A percentile compares a stretch with the other conserved stretches of the same genome.
Evolutionary conservation across 1,140 invertebrate species (phyloP).

Genomic region (Neodiprion fabricii): DNA sequence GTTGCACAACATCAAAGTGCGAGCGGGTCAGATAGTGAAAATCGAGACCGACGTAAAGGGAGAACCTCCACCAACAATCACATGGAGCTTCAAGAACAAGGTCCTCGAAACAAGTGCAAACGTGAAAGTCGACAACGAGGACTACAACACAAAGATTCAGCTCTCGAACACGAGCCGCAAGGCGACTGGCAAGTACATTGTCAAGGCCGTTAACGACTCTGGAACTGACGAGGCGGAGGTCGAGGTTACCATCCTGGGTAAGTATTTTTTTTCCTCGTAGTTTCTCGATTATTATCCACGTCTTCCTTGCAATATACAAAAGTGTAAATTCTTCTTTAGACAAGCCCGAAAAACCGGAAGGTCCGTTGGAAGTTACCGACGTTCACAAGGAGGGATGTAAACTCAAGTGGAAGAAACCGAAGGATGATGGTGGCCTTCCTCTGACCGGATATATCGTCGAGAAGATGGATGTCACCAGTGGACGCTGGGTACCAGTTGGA

Average conservation of each 20-base stretch:
- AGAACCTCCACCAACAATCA: conserved; percentile 91
- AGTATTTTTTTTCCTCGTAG: conserved; percentile 23
- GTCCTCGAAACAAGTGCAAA: conserved; percentile 68
- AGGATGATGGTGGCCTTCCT: conserved; percentile 94
- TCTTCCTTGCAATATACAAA: conserved; percentile 2
- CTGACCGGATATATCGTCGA: conserved; percentile 90
- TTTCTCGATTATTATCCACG: not conserved
- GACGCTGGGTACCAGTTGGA: conserved; percentile 87
- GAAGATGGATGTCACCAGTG: conserved; percentile 88
- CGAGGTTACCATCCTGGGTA: conserved; percentile 90
- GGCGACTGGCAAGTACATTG: conserved; percentile 89
- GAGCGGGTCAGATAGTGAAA: conserved; percentile 90
- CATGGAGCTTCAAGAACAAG: conserved; percentile 83
- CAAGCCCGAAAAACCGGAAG: conserved; percentile 93
- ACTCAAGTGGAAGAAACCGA: conserved; percentile 93
- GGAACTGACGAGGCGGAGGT: conserved; percentile 94
- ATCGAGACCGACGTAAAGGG: conserved; percentile 94
- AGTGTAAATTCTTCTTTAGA: conserved; percentile 63
- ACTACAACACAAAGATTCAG: conserved; percentile 89
- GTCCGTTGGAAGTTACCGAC: conserved; percentile 90
- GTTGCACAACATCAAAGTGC: conserved; percentile 85
- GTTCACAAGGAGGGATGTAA: conserved; percentile 96
- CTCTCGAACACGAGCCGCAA: conserved; percentile 81
- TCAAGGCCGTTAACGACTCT: conserved; percentile 90
- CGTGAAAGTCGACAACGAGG: conserved; percentile 87